These are phyloP conservation scores for Polyploca ridens DNA, from an alignment of 2,888 invertebrate species.

Conservation along the genomic window DNA sequence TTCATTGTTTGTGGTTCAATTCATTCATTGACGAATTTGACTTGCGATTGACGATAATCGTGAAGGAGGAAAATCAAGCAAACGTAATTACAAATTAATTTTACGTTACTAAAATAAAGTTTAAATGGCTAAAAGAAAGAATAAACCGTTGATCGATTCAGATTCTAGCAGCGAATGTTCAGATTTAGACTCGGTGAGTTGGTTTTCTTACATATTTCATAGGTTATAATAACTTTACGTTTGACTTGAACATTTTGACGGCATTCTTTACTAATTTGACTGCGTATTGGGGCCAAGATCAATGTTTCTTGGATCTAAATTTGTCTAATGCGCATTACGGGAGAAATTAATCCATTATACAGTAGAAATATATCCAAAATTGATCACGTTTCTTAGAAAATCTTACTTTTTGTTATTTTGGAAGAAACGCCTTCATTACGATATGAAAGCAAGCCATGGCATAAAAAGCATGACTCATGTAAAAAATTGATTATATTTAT, in stretches of 20 bases:
- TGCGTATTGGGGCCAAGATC: conserved; percentile 76
- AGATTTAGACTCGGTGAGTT: conserved; percentile 93
- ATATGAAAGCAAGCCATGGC: conserved; percentile 35
- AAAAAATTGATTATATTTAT: conserved; percentile 47
- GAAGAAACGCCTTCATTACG: conserved; percentile 26
- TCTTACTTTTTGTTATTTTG: background rate
- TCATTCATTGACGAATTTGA: conserved; percentile 39
- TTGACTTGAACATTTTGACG: conserved; percentile 56
- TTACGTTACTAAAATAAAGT: conserved; percentile 33
- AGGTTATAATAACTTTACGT: conserved; percentile 47
- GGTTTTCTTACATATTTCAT: conserved; percentile 46
- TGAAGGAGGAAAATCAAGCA: conserved; percentile 45
- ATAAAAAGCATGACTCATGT: conserved; percentile 45
- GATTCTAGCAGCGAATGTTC: conserved; percentile 93
- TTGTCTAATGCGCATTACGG: conserved; percentile 52
- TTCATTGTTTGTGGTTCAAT: background rate
- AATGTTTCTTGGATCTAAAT: conserved; percentile 63
- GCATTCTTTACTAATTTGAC: conserved; percentile 70
- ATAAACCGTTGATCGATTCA: conserved; percentile 92
- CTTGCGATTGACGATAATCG: conserved; percentile 12
- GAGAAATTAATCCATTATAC: conserved; percentile 25
- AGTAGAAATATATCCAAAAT: conserved; percentile 20
- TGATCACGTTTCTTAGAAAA: background rate
- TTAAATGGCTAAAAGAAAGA: conserved; percentile 93
- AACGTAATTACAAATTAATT: conserved; percentile 47